Conservation (phyloP, 2,888 invertebrate species). For the Cryptocephalus primarius region DNA sequence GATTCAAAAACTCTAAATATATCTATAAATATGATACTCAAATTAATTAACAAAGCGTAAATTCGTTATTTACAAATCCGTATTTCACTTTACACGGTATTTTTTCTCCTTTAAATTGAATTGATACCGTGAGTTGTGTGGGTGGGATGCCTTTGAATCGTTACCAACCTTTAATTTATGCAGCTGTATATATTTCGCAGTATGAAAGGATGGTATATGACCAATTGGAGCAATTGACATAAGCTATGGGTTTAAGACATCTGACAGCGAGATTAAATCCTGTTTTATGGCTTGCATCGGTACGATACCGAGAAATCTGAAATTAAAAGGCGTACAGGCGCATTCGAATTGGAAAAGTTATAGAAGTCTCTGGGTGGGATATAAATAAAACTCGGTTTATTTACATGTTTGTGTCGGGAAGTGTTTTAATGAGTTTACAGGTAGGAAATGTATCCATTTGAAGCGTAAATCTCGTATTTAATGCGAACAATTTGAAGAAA, state of each 20-base stretch:
- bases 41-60: too few relatives aligned
- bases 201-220: conserved; percentile 1
- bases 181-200: background rate
- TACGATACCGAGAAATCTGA: conserved; percentile 13
- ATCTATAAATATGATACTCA: too few relatives aligned
- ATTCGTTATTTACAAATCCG: too few relatives aligned
- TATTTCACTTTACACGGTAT: too few relatives aligned
- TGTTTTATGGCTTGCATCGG: conserved; percentile 13
- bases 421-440: too few relatives aligned
- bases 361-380: conserved; percentile 4
- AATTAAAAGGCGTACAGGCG: conserved; percentile 12
- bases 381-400: background rate
- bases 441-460: too few relatives aligned
- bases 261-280: conserved; percentile 17
- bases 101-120: too few relatives aligned
- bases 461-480: too few relatives aligned
- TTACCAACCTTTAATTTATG: background rate
- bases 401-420: too few relatives aligned
- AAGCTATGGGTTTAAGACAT: conserved; percentile 1
- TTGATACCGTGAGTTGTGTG: background rate
- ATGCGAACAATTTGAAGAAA: too few relatives aligned
- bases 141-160: background rate
- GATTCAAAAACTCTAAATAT: too few relatives aligned
- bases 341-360: conserved; percentile 8
- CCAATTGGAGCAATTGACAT: conserved; percentile 14